A percentile compares a stretch with the other conserved stretches of the same genome.
Evolutionary conservation across 2,113 vertebrate genomes (phyloP).

Genomic region (Thalassoma bifasciatum): DNA sequence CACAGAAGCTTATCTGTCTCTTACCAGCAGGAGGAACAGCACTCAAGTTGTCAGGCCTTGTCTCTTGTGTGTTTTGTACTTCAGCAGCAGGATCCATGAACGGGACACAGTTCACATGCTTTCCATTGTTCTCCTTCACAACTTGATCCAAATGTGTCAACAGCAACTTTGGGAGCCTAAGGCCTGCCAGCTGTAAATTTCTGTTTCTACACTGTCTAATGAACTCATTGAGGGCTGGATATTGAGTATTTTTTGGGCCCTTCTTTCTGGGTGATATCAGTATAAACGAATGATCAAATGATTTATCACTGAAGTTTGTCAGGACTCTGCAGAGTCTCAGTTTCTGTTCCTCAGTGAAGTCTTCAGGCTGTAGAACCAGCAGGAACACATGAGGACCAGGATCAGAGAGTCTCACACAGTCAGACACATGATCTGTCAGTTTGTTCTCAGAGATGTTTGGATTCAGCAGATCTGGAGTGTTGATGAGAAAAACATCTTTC

Average conservation of each 20-base stretch:
- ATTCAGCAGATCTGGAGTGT: conserved; percentile 23
- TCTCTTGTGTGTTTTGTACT: too few relatives aligned
- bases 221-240: neutral
- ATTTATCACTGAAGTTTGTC: neutral
- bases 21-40: too few relatives aligned
- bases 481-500: conserved; percentile 16
- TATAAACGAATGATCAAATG: conserved; percentile 42
- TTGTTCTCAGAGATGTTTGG: neutral
- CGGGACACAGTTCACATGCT: too few relatives aligned
- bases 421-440: conserved; percentile 6
- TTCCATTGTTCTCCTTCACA: too few relatives aligned
- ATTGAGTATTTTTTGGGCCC: neutral
- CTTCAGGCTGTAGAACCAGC: conserved; percentile 54
- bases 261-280: conserved; percentile 15
- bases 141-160: neutral
- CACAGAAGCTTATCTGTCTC: too few relatives aligned
- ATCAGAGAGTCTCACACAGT: conserved; percentile 11
- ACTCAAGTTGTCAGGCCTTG: too few relatives aligned
- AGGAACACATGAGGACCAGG: conserved; percentile 67
- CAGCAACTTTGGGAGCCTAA: neutral
- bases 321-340: conserved; percentile 15
- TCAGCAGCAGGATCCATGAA: too few relatives aligned
- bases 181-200: neutral
- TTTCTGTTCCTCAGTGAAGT: conserved; percentile 46
- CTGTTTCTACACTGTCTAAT: conserved; percentile 9